These are phyloP conservation scores for Campoplex nolae DNA, from an alignment of 2,888 invertebrate genomes.

Conservation along the genomic window DNA sequence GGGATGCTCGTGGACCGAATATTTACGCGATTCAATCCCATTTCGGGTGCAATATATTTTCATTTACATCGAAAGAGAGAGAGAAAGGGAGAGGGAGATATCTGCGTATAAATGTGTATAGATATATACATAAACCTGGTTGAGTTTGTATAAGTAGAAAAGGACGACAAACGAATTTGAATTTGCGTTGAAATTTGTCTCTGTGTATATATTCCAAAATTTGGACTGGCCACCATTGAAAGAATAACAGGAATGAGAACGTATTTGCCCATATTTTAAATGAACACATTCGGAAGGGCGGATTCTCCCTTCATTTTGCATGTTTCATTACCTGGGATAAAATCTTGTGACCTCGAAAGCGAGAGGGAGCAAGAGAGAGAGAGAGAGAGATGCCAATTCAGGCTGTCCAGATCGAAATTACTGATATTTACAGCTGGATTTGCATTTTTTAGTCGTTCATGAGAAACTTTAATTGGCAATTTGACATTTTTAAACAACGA, in stretches of 20 bases:
- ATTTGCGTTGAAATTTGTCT: conserved; percentile 39
- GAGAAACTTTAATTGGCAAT: background rate
- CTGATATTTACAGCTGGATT: conserved; percentile 3
- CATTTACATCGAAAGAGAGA: conserved; percentile 31
- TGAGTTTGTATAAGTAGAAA: background rate
- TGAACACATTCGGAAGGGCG: background rate
- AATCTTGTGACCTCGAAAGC: conserved; percentile 9
- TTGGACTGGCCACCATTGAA: conserved; percentile 5
- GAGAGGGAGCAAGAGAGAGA: background rate
- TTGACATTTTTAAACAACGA: background rate
- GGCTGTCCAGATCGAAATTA: background rate
- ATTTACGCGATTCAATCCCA: conserved; percentile 38
- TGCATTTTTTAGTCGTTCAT: conserved; percentile 6
- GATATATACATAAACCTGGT: background rate
- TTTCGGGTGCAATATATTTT: conserved; percentile 50
- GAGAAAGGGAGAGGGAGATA: background rate
- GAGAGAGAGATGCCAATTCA: background rate
- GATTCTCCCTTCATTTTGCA: background rate
- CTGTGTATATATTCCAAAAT: conserved; percentile 22
- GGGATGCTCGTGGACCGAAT: background rate
- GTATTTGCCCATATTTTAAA: conserved; percentile 11
- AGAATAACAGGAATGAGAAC: conserved; percentile 27
- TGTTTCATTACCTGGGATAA: conserved; percentile 18
- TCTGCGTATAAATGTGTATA: background rate
- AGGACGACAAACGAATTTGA: conserved; percentile 27